Evolutionary conservation across 1,140 invertebrate species (phyloP), one percentile per base, ranked within the genome.

Genomic region (Propsilocerus akamusi): DNA sequence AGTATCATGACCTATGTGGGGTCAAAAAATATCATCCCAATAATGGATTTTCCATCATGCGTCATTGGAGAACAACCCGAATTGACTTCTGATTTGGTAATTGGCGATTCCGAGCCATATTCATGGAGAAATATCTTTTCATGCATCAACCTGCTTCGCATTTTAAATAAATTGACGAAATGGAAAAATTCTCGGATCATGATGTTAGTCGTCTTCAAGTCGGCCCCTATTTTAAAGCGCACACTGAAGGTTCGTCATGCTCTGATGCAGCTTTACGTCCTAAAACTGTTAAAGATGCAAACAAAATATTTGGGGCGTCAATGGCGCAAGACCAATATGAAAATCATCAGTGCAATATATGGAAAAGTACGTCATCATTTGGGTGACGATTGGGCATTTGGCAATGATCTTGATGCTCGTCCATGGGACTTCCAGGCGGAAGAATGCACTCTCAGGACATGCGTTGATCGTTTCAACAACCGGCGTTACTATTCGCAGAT

Each of bases 151-250:
- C 67, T 99, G 26, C 68, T 99, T 28, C 74, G 96, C 58, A 91
- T 99, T 59, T 75, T 99, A 22, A 99, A 99, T 66, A 99, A 99
- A 72, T 70, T 99, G 32, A 98, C 93, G 26, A 99, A 99, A 68
- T 97, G 94, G 91, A 99, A 98, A 67, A 94, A 98, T 67, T 96
- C 94, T 23, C 77, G 97, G 55, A 97, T 98, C 25, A 99, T 99
- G 94, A 98, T 99, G 93, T 70, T 99, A 46, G 95, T 99, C 46
- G 93, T 99, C 2, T 99, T 99, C 65, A 99, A 99, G 71, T 98
- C 95, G 47, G 94, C 96, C 6, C 95, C 96, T 0, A 98, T 99
- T 56, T 70, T 99, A 30, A 99, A 98, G 69, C 76, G 94, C 54
- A 93, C 93, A 6, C 71, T 99, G 8, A 96, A 96, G 75, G 86